Percentiles rank a stretch among this genome's conserved stretches.
Conservation (phyloP, 2,113 vertebrate genomes). For the Ia io region DNA sequence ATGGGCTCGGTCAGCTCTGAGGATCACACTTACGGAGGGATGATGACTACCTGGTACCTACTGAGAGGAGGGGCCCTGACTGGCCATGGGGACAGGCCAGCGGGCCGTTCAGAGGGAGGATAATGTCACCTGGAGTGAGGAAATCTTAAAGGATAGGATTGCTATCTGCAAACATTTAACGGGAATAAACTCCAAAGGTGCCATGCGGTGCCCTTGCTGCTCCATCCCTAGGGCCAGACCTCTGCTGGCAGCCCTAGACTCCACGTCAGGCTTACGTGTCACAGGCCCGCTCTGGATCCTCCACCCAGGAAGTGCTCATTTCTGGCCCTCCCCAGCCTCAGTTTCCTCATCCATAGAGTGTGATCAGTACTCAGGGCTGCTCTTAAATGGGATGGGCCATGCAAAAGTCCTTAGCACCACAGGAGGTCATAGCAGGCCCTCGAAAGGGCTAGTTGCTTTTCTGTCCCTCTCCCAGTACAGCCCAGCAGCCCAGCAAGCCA, state of each 20-base stretch:
- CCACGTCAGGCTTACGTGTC: background rate
- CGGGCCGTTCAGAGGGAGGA: background rate
- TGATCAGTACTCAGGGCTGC: background rate
- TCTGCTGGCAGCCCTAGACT: background rate
- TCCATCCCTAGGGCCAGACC: background rate
- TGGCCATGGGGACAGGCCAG: background rate
- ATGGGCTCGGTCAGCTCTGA: background rate
- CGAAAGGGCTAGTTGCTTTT: background rate
- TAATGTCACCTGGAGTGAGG: background rate
- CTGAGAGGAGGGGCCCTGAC: background rate
- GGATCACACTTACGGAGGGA: background rate
- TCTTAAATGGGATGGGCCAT: background rate
- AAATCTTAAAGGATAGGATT: background rate
- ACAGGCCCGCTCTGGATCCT: background rate
- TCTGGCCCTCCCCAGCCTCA: background rate
- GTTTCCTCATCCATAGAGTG: background rate
- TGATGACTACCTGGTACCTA: background rate
- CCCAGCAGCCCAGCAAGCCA: background rate
- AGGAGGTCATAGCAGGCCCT: background rate
- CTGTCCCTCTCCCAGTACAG: background rate
- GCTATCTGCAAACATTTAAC: background rate
- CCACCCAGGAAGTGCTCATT: accelerated
- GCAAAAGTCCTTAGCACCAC: background rate
- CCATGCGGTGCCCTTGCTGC: background rate
- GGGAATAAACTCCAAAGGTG: background rate